These are phyloP conservation scores for Tenodera sinensis DNA, from an alignment of 2,888 invertebrate species.

Conservation along the genomic window DNA sequence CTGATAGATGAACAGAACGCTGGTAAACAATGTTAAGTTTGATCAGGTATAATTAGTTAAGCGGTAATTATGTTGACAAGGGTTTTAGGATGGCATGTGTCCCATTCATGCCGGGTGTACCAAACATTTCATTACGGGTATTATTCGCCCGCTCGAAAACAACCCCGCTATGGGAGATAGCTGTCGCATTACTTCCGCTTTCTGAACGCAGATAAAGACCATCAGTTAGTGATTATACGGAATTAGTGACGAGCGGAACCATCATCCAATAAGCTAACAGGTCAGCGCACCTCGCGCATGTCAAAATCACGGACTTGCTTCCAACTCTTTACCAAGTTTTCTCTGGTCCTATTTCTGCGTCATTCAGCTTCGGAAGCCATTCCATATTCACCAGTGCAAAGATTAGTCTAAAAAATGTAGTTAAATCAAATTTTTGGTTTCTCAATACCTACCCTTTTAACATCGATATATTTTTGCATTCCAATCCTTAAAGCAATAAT, in stretches of 20 bases:
- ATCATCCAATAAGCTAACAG: conserved; percentile 10
- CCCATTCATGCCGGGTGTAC: neutral
- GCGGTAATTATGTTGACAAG: neutral
- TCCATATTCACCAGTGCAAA: too few relatives aligned
- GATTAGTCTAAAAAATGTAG: too few relatives aligned
- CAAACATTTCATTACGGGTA: neutral
- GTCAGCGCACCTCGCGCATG: conserved; percentile 1
- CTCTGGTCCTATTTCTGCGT: too few relatives aligned
- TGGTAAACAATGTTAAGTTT: neutral
- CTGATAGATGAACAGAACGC: neutral
- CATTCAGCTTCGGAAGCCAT: too few relatives aligned
- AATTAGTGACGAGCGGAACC: neutral
- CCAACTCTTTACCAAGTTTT: too few relatives aligned
- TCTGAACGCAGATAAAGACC: conserved; percentile 6
- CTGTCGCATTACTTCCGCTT: conserved; percentile 1
- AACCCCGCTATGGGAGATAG: neutral
- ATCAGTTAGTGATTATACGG: neutral
- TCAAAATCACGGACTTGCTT: too few relatives aligned
- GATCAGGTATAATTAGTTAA: neutral
- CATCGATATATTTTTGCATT: too few relatives aligned
- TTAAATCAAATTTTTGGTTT: too few relatives aligned
- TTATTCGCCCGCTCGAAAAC: neutral
- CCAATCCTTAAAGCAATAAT: too few relatives aligned
- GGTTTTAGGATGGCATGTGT: neutral
- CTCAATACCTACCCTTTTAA: too few relatives aligned